Evolutionary conservation across 1,140 invertebrate species (phyloP), one percentile per base, ranked within the genome.

Genomic region (Propsilocerus akamusi): DNA sequence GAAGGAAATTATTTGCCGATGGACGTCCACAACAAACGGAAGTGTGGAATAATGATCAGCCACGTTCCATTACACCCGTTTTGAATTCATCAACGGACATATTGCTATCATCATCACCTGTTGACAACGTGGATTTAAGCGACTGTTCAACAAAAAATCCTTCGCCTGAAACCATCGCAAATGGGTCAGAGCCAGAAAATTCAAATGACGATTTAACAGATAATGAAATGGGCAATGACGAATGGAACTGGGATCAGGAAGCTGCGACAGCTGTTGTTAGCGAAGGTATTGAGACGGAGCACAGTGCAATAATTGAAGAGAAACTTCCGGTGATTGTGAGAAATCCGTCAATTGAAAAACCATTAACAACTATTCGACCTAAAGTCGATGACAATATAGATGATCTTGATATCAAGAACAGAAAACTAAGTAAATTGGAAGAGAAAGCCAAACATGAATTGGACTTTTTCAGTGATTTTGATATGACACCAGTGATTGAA

Each of bases 1-100:
- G 86, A 49, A 74, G 74, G 0, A 81, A 80, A 63, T 68, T 86
- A 32, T 92, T 93, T 57, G 81, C 81, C 4, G 86, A 89, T 63
- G 86, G 86, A 10, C 71, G 80, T 53, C 86, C 87, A 2, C 58
- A 65, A 50, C 34, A 41, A 20, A 41, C 12, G 5, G 55, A 55
- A 1, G 51, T 66, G 51, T 55, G 56, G 32, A 59, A 49, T n/a
- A 53, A 54, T 17, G 55, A 57, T 10, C 47, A 49, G 54, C 62
- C 58, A n/a, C 53, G 62, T 2, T 65, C 64, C 3, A 63, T 65
- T 22, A 65, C 61, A 20, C 62, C 60, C 3, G 51, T 64, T 11
- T 58, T 62, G 57, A 59, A 57, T 48, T 49, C 52, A 49, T 26
- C 30, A 47, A 24, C 46, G 57, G 55, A 26, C 54, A 51, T 20